Evolutionary conservation across 2,113 vertebrate species (phyloP).

Genomic region (Centropus bengalensis): DNA sequence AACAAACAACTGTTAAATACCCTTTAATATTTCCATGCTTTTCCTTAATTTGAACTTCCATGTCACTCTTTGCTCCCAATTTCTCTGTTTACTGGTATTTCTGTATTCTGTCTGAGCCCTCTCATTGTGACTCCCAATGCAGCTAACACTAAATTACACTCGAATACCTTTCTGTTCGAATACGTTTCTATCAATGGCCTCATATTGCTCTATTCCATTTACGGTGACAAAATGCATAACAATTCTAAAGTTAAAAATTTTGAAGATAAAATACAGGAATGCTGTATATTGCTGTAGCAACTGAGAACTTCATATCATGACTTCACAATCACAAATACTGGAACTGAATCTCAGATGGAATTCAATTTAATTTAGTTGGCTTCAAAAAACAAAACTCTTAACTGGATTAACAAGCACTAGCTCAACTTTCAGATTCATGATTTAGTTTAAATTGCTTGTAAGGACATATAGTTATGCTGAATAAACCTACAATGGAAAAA

Average conservation of each 20-base stretch:
- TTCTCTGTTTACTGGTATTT: background rate
- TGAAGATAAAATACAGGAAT: background rate
- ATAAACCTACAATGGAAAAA: background rate
- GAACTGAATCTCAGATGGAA: background rate
- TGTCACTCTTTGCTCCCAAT: background rate
- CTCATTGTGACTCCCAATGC: background rate
- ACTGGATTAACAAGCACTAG: background rate
- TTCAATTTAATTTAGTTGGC: background rate
- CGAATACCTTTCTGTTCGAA: background rate
- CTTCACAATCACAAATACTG: background rate
- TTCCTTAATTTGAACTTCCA: background rate
- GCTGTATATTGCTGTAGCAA: background rate
- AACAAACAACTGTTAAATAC: background rate
- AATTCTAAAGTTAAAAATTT: background rate
- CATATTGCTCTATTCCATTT: background rate
- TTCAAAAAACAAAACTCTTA: background rate
- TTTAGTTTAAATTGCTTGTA: background rate
- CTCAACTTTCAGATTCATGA: background rate
- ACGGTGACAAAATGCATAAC: background rate
- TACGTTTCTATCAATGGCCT: background rate
- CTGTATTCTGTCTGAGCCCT: background rate
- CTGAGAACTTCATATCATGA: background rate
- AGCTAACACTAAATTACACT: background rate
- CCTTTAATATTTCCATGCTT: background rate
- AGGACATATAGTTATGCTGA: background rate